Conservation (phyloP, 2,797 vertebrate genomes). For the Dromococcyx pavoninus region DNA sequence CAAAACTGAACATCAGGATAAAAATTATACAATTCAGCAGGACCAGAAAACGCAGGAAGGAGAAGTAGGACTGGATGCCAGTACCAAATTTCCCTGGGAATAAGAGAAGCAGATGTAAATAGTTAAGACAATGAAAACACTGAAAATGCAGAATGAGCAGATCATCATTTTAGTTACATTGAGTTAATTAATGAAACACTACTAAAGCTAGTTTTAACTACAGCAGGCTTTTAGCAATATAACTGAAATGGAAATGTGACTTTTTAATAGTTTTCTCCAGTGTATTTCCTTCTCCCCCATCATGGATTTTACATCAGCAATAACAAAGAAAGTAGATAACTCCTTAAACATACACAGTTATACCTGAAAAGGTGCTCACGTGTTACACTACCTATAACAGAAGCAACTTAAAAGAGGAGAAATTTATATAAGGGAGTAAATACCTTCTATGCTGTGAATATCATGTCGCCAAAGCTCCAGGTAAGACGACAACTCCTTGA, state of each 20-base stretch:
- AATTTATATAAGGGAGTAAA: neutral
- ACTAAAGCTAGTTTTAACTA: neutral
- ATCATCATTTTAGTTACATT: neutral
- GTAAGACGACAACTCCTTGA: slow-evolving; percentile 68
- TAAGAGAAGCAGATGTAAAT: neutral
- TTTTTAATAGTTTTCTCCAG: neutral
- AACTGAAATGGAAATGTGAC: neutral
- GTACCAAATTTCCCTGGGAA: slow-evolving; percentile 92
- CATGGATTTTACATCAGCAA: neutral
- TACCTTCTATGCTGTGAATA: slow-evolving; percentile 90
- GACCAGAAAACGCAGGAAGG: slow-evolving; percentile 94
- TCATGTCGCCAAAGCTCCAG: slow-evolving; percentile 88
- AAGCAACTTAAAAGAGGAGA: neutral
- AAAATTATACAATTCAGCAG: slow-evolving; percentile 91
- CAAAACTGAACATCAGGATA: slow-evolving; percentile 88
- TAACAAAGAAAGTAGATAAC: neutral
- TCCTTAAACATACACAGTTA: neutral
- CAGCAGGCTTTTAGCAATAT: neutral
- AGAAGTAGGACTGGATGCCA: slow-evolving; percentile 95
- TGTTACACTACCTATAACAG: neutral
- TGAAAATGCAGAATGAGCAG: neutral
- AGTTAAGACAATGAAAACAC: neutral
- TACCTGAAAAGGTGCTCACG: neutral
- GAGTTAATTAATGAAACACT: neutral
- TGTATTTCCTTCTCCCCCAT: neutral